Conservation (phyloP, 2,797 vertebrate genomes). For the Clarias pachynema region DNA sequence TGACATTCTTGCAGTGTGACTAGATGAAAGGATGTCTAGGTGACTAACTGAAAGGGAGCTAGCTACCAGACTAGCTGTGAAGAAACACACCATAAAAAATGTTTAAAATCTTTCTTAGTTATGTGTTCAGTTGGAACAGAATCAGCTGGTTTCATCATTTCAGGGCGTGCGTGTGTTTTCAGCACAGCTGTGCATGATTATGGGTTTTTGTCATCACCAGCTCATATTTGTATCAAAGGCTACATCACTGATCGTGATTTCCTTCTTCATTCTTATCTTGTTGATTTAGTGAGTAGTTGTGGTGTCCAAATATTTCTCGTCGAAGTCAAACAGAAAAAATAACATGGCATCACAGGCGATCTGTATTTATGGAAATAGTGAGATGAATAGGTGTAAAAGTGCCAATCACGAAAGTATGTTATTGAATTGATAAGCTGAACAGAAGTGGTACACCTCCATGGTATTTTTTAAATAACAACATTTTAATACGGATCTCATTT, state of each 20-base stretch:
- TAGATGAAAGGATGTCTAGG: neutral
- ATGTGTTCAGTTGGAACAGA: neutral
- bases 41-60: neutral
- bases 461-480: neutral
- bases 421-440: neutral
- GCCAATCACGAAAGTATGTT: neutral
- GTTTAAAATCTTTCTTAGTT: neutral
- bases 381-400: neutral
- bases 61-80: neutral
- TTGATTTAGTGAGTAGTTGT: conserved; percentile 1
- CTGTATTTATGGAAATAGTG: neutral
- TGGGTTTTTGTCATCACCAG: conserved; percentile 21
- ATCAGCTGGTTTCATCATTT: neutral
- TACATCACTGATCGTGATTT: neutral
- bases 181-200: conserved; percentile 12
- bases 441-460: neutral
- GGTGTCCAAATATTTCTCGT: neutral
- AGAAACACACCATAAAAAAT: neutral
- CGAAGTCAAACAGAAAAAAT: neutral
- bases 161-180: neutral
- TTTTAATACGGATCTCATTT: neutral
- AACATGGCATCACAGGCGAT: neutral
- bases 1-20: neutral
- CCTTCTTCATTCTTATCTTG: conserved; percentile 4
- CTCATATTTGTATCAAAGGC: conserved; percentile 2